These are phyloP conservation scores for Gallinago undulata DNA, from an alignment of 2,113 vertebrate genomes.

Conservation along the genomic window DNA sequence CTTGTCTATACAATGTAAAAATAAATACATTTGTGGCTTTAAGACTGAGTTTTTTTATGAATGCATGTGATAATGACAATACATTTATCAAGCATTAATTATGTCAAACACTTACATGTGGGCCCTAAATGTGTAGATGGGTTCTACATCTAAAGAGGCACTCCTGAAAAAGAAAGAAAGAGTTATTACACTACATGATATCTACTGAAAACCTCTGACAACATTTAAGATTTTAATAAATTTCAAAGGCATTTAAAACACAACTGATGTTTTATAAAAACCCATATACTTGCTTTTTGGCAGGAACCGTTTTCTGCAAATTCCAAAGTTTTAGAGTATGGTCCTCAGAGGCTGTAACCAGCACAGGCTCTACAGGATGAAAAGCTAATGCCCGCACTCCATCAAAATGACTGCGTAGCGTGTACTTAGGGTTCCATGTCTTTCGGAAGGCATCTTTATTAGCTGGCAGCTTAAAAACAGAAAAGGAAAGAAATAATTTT, in stretches of 20 bases:
- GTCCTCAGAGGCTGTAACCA: slow-evolving; percentile 98
- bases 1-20: neutral
- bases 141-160: slow-evolving; percentile 99
- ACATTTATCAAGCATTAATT: slow-evolving; percentile 18
- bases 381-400: slow-evolving; percentile 95
- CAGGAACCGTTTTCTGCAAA: slow-evolving; percentile 97
- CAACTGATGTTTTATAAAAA: neutral
- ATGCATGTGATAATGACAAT: neutral
- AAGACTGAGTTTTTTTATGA: neutral
- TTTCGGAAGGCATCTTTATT: slow-evolving; percentile 98
- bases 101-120: slow-evolving; percentile 86
- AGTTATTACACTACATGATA: neutral
- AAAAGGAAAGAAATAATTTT: neutral
- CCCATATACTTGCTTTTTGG: slow-evolving; percentile 91
- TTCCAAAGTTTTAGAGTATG: slow-evolving; percentile 99
- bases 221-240: neutral
- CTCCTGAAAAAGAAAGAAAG: slow-evolving; percentile 81
- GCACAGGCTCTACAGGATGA: slow-evolving; percentile 95
- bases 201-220: neutral
- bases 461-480: slow-evolving; percentile 84
- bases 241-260: neutral
- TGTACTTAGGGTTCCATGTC: slow-evolving; percentile 98
- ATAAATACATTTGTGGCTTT: neutral
- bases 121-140: slow-evolving; percentile 97
- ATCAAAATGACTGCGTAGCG: slow-evolving; percentile 96